Evolutionary conservation across 2,113 vertebrate species (phyloP).

Genomic region (Pelodiscus sinensis): DNA sequence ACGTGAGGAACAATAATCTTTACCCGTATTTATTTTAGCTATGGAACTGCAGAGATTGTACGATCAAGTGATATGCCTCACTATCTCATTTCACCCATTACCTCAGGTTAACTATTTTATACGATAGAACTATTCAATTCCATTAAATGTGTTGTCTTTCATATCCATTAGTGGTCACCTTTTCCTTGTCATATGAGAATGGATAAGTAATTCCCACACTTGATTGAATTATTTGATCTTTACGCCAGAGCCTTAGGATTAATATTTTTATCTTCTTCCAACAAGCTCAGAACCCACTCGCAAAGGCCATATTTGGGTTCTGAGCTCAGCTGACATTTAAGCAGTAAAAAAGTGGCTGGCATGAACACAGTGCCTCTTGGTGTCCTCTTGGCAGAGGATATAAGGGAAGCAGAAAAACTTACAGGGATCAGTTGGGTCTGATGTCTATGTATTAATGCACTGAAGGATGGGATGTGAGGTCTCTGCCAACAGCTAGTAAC

Average conservation of each 20-base stretch:
- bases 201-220: background rate
- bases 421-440: background rate
- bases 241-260: background rate
- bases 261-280: background rate
- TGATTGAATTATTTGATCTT: constrained; percentile 27
- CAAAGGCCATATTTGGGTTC: constrained; percentile 51
- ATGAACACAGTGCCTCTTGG: background rate
- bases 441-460: background rate
- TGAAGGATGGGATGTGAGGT: background rate
- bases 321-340: constrained; percentile 18
- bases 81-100: background rate
- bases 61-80: background rate
- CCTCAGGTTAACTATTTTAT: background rate
- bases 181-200: background rate
- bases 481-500: background rate
- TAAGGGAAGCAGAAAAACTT: background rate
- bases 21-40: background rate
- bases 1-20: background rate
- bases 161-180: background rate
- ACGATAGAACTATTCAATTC: constrained; percentile 29
- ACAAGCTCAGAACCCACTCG: background rate
- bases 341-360: constrained; percentile 24
- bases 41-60: background rate
- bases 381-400: background rate
- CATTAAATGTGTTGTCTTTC: constrained; percentile 1